These are phyloP conservation scores for Halyomorpha halys DNA, from an alignment of 1,140 invertebrate genomes.

Conservation along the genomic window DNA sequence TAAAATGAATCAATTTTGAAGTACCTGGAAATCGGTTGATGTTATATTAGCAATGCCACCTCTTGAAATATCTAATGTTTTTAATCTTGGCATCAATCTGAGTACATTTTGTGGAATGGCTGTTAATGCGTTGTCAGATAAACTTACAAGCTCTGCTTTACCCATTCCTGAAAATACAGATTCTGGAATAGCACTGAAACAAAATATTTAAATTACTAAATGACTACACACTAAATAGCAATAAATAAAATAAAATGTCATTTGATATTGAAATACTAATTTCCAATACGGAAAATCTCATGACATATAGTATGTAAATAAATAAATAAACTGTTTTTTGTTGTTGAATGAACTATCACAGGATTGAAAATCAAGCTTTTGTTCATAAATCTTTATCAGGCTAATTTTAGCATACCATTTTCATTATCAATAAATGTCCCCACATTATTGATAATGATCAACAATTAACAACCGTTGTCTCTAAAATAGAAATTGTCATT, in stretches of 20 bases:
- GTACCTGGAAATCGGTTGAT: slow-evolving; percentile 50
- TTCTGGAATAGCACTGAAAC: slow-evolving; percentile 49
- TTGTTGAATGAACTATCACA: too few relatives aligned
- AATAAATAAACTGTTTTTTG: too few relatives aligned
- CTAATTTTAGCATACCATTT: too few relatives aligned
- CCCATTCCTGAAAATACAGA: slow-evolving; percentile 57
- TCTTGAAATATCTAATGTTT: slow-evolving; percentile 59
- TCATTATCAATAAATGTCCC: too few relatives aligned
- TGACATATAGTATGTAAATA: too few relatives aligned
- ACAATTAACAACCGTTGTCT: background rate
- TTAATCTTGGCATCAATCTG: slow-evolving; percentile 54
- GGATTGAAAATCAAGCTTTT: too few relatives aligned
- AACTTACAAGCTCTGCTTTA: slow-evolving; percentile 55
- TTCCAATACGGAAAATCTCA: too few relatives aligned
- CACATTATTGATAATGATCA: background rate
- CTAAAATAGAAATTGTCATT: background rate
- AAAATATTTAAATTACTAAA: background rate
- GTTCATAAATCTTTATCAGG: too few relatives aligned
- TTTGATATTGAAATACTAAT: too few relatives aligned
- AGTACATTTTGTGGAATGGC: slow-evolving; percentile 58
- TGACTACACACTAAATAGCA: background rate
- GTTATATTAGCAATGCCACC: slow-evolving; percentile 53
- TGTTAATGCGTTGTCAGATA: slow-evolving; percentile 59
- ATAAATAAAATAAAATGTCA: background rate
- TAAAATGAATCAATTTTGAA: too few relatives aligned